A percentile compares a stretch with the other conserved stretches of the same genome.
Conservation (phyloP, 2,113 vertebrate genomes). For the Felis catus region DNA sequence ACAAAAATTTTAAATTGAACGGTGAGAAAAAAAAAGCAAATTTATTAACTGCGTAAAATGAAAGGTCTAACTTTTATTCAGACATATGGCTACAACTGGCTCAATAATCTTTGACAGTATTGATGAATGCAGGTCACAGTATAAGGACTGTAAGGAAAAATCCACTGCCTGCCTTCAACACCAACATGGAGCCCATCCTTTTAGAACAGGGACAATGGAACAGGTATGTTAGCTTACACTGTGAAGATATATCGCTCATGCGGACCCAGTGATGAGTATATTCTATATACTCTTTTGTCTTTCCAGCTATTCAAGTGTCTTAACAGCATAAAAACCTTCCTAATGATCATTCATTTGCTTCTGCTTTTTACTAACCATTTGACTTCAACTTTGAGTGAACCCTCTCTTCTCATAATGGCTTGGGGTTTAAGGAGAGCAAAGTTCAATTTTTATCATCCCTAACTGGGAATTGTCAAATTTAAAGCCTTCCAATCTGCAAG, state of each 20-base stretch:
- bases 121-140: neutral
- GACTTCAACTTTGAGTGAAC: slow-evolving; percentile 56
- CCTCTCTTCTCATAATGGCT: slow-evolving; percentile 18
- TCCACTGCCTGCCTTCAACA: neutral
- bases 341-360: neutral
- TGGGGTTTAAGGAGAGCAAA: slow-evolving; percentile 40
- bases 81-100: no score
- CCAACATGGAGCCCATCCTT: neutral
- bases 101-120: neutral
- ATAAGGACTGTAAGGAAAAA: neutral
- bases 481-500: slow-evolving; percentile 58
- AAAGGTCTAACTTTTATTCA: neutral
- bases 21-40: neutral
- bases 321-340: neutral
- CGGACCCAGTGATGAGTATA: neutral
- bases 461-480: slow-evolving; percentile 62
- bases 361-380: neutral
- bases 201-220: neutral
- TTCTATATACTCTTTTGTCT: neutral
- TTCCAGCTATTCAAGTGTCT: neutral
- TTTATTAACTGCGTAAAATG: neutral
- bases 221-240: neutral
- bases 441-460: slow-evolving; percentile 62
- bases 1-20: neutral
- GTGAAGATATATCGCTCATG: neutral